Base-by-base conservation (phyloP, 2,113 vertebrate genomes). In the Xenopus tropicalis region DNA sequence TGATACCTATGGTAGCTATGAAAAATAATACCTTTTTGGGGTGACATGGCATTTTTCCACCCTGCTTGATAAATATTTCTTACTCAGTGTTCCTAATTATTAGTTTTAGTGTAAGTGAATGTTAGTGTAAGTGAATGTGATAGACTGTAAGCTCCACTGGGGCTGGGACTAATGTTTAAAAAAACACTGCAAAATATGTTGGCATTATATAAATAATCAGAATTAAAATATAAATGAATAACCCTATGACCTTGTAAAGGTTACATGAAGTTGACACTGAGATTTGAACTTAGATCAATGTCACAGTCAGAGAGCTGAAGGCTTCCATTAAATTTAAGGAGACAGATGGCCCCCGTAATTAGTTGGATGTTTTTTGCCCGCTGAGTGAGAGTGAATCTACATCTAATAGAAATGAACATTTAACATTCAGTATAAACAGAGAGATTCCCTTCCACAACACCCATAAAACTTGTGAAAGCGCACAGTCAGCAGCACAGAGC, bases 401-500 rank as follows among this genome's bases (percentile, higher is more conserved):
- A 43, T 62, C n/a, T 48, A 16, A 17, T 23, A 46, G 20, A 48
- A 48, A 48, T 51, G 64, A 66, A 66, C 43, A 43, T 66, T 66
- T 43, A 48, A n/a, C 42, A 9, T 22, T 43, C 12, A 56, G 79
- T 81, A 73, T 85, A 87, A 87, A 85, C 79, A 84, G 11, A 5
- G 52, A 14, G 29, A 77, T 76, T 85, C 84, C 85, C 80, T 64
- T 61, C 71, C n/a, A 20, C 0, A 56, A 78, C 79, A 72, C 79
- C 83, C 80, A 77, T 78, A 80, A 78, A 85, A 79, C 42, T 64
- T 78, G 0, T 80, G 69, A 74, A 82, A 78, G 37, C 80, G 82
- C 82, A 80, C 42, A 14, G 71, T 82, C 80, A 82, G 82, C 85
- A 84, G 81, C 81, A 79, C 80, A 77, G 74, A 24, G 13, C 1